Percentiles rank a stretch among this genome's conserved stretches.
Evolutionary conservation across 2,113 vertebrate species (phyloP).

Genomic region (Nothoprocta perdicaria): DNA sequence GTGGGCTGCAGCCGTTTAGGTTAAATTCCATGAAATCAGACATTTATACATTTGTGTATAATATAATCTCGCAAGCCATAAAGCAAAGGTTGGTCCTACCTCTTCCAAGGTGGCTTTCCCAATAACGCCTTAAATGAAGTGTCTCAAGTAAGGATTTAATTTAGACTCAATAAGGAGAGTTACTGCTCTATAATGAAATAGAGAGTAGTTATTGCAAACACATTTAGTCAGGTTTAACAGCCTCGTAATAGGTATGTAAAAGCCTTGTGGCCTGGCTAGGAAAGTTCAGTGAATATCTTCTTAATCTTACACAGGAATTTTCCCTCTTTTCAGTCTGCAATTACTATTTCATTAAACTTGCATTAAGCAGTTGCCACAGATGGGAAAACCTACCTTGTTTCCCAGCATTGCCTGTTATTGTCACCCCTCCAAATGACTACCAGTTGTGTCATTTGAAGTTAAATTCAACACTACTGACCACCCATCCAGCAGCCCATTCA

Average conservation of each 20-base stretch:
- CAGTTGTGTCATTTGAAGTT: background rate
- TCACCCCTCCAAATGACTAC: background rate
- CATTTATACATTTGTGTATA: background rate
- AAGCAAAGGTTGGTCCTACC: slow-evolving; percentile 7
- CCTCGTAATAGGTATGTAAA: slow-evolving; percentile 19
- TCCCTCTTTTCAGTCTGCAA: background rate
- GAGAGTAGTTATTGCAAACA: slow-evolving; percentile 54
- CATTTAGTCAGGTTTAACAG: slow-evolving; percentile 53
- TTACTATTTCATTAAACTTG: slow-evolving; percentile 45
- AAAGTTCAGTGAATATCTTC: slow-evolving; percentile 35
- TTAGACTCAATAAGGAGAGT: slow-evolving; percentile 56
- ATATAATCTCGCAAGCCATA: slow-evolving; percentile 7
- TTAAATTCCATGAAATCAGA: background rate
- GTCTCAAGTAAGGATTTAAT: slow-evolving; percentile 63
- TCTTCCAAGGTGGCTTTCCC: slow-evolving; percentile 19
- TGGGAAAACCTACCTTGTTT: background rate
- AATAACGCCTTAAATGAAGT: slow-evolving; percentile 43
- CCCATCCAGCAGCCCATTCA: background rate
- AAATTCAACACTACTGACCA: background rate
- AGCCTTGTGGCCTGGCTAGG: slow-evolving; percentile 19
- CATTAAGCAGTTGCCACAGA: background rate
- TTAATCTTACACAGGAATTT: slow-evolving; percentile 40
- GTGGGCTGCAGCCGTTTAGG: background rate
- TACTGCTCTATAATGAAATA: slow-evolving; percentile 61
- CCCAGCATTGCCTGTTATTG: background rate